Evolutionary conservation across 2,113 vertebrate genomes (phyloP), one percentile per base, ranked within the genome.

Genomic region (Himantopus leucocephalus): DNA sequence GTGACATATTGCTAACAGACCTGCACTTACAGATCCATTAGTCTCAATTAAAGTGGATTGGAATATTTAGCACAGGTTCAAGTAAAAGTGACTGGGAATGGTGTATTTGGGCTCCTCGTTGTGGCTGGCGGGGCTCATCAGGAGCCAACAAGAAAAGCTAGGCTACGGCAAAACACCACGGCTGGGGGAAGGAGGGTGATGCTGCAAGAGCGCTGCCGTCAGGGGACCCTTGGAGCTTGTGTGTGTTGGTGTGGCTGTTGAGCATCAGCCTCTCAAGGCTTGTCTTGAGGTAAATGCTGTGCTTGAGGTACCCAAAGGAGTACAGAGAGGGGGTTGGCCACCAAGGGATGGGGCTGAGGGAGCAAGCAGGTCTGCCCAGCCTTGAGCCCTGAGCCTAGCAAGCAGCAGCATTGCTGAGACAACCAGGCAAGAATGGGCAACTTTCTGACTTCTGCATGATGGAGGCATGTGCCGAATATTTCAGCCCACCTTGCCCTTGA

Each of bases 11-110:
- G 88, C 89, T 86, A 60, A 50, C 89, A 97, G 94, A 47, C 85
- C 79, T 63, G 63, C 47, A 47, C 75, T 95, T 76, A 53, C 78
- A 90, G 96, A 81, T 66, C 85, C 85, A 93, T 96, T 94, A 97
- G 75, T 76, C 71, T 93, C 92, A 74, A 17, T 95, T 94, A 93
- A 59, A 85, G 48, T 30, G 45, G 37, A 29, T 8, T 58, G 90
- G 78, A 67, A 66, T 90, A 90, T 90, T 92, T 62, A 96, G 88
- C 63, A 80, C 53, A 83, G 59, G 41, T 66, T 88, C n/a, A 62
- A 94, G 66, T n/a, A 63, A 27, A 72, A 90, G 37, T 53, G 71
- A 15, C 53, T 53, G 32, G 24, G 35, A 88, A 12, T 53, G 17
- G 39, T 16, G 41, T 17, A 11, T 12, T 19, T 14, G 48, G 59